Conservation (phyloP, 1,140 invertebrate genomes). For the Eubasilissa regina region DNA sequence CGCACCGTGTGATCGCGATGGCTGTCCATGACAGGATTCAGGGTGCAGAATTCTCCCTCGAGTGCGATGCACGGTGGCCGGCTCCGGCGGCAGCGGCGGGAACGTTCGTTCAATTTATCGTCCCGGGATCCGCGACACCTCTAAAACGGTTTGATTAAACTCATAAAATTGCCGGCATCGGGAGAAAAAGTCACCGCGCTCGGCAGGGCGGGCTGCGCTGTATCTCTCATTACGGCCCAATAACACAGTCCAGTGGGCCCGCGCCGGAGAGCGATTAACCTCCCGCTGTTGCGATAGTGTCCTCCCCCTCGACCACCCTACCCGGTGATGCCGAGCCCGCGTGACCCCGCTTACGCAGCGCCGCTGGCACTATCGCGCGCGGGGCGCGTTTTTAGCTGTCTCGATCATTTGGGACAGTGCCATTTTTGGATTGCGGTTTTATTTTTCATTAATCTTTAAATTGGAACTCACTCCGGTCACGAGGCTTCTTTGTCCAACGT, state of each 20-base stretch:
- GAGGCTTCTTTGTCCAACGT: too few species aligned
- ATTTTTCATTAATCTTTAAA: too few species aligned
- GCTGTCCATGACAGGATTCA: too few species aligned
- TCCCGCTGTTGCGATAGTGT: not conserved
- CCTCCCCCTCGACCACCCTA: not conserved
- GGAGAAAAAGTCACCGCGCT: conserved; percentile 9
- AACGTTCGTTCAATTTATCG: conserved; percentile 43
- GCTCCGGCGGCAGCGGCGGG: not conserved
- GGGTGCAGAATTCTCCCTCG: too few species aligned
- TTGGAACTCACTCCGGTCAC: too few species aligned
- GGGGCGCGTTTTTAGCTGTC: not conserved
- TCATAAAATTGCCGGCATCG: conserved; percentile 49
- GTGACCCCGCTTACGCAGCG: not conserved
- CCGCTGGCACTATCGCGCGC: too few species aligned
- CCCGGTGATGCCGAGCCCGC: not conserved
- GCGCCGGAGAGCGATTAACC: conserved; percentile 64
- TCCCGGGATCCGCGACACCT: conserved; percentile 51
- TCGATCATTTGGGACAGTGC: not conserved
- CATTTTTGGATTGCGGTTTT: not conserved
- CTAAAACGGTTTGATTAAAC: conserved; percentile 55
- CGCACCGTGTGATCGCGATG: too few species aligned
- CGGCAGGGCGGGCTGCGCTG: too few species aligned
- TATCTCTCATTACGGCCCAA: conserved; percentile 1
- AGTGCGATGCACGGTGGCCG: not conserved
- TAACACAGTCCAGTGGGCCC: conserved; percentile 44